Evolutionary conservation across 2,888 invertebrate species (phyloP).

Genomic region (Cyclophora albipunctata): DNA sequence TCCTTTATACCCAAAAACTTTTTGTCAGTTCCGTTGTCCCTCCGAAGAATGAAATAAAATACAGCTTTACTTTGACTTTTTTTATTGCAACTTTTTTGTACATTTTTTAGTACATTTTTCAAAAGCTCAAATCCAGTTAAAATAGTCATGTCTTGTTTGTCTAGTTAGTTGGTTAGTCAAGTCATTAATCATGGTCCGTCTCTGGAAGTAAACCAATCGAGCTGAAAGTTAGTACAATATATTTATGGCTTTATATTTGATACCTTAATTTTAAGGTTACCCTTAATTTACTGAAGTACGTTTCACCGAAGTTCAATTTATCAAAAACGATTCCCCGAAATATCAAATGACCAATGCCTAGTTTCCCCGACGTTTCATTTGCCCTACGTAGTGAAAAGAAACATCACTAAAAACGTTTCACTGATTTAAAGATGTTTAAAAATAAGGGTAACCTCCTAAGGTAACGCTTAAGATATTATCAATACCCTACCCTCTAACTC

Average conservation of each 20-base stretch:
- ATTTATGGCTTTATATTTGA: background rate
- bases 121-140: background rate
- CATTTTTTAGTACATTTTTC: constrained; percentile 2
- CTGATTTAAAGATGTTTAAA: too few species aligned
- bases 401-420: too few species aligned
- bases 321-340: too few species aligned
- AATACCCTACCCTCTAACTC: too few species aligned
- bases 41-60: constrained; percentile 28
- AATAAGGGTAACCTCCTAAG: too few species aligned
- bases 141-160: constrained; percentile 1
- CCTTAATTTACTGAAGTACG: too few species aligned
- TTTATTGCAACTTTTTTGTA: constrained; percentile 22
- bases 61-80: constrained; percentile 19
- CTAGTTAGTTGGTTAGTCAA: constrained; percentile 2
- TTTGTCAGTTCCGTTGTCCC: constrained; percentile 31
- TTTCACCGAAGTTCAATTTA: too few species aligned
- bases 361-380: too few species aligned
- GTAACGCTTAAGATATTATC: too few species aligned
- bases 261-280: too few species aligned
- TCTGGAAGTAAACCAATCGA: constrained; percentile 16
- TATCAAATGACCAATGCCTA: too few species aligned
- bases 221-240: constrained; percentile 7
- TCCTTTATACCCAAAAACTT: constrained; percentile 29
- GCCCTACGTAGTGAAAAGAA: too few species aligned
- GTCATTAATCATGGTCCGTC: constrained; percentile 5